Base-by-base conservation (phyloP, 2,797 vertebrate species). In the Syngnathus rostellatus region DNA sequence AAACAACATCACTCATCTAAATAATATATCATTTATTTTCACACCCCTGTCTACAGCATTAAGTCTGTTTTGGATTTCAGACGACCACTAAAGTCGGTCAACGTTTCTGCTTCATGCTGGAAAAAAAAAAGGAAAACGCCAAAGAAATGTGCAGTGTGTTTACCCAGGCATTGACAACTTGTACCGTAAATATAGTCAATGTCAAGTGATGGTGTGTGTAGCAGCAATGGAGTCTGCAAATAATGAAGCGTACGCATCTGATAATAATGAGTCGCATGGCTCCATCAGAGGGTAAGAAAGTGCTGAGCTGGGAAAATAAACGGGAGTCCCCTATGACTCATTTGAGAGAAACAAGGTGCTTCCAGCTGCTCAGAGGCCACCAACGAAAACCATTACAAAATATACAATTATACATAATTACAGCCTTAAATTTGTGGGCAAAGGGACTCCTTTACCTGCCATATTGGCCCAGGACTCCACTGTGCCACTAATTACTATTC, bases 321-420 rank as follows among this genome's bases (percentile, higher is more conserved):
- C 85, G 87, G 85, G 80, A 87, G 78, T 76, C 87, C 80, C 82
- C 60, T 51, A 81, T 75, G 83, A 82, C 83, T 88, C 82, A 81
- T 89, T 84, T 86, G 71, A 81, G 73, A 79, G 81, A 77, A 78
- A 77, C 60, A 43, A 70, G 67, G 74, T 81, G 86, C 83, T 85
- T 80, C 85, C 79, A 78, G 76, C 81, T 81, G 83, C 75, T 80
- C 68, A 68, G 74, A 77, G 81, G 76, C 72, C 65, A 50, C 23
- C 83, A 74, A 80, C 21, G 25, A 41, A 25, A 53, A 41, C 11
- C 11, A 40, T 62, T 21, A 85, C 84, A 53, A 58, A 58, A 58
- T 84, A 84, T 71, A 82, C 85, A 89, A 89, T 89, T 89, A 87
- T 72, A 85, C 80, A 74, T 88, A 85, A 88, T 88, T 90, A 88